Conservation (phyloP, 37 sponge, comb jelly and placozoan genomes). For the Agelas oroides region DNA sequence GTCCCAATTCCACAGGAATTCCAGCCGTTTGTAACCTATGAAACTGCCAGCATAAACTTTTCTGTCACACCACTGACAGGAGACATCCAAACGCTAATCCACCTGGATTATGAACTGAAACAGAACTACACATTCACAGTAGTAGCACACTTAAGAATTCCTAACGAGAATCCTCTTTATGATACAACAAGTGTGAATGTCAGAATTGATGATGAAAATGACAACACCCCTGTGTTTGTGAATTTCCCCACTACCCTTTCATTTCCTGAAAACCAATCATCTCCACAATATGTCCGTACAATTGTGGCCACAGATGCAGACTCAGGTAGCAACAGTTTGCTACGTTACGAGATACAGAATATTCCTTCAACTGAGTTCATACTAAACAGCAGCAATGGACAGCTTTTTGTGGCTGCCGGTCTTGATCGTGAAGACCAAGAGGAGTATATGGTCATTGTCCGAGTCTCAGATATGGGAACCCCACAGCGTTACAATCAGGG, state of each 20-base stretch:
- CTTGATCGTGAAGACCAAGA: conserved; percentile 40
- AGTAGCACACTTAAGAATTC: background rate
- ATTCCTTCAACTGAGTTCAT: background rate
- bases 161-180: background rate
- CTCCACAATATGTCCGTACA: background rate
- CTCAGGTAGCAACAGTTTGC: conserved; percentile 16
- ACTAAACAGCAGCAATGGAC: conserved; percentile 14
- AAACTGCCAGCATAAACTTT: background rate
- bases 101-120: conserved; percentile 25
- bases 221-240: conserved; percentile 40
- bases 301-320: conserved; percentile 38
- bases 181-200: background rate
- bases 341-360: conserved; percentile 26
- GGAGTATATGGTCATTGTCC: background rate
- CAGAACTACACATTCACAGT: background rate
- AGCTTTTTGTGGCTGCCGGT: background rate
- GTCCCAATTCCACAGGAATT: background rate
- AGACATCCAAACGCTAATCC: background rate
- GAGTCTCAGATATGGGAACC: conserved; percentile 32
- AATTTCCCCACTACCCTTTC: conserved; percentile 41
- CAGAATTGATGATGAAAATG: conserved; percentile 18
- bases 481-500: background rate
- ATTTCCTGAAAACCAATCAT: background rate
- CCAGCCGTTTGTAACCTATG: background rate
- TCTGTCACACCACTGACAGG: background rate